phyloP scores from a whole-genome alignment of 2,888 invertebrate species.

The Papilio demoleus region DNA sequence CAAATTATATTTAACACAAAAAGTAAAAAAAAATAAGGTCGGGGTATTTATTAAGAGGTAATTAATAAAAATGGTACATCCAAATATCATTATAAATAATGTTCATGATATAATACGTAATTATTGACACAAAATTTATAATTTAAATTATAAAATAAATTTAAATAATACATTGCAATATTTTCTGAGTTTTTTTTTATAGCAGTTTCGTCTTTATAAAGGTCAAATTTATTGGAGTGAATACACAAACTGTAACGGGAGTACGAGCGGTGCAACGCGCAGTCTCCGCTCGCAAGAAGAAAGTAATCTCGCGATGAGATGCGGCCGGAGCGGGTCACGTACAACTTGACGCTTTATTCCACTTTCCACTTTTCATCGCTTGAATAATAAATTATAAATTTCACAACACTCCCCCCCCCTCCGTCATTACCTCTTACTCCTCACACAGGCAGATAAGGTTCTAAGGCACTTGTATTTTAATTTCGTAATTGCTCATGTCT shows the following conservation, averaged over 20 bases:
- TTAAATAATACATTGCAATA: too few species aligned
- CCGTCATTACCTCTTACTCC: conserved; percentile 37
- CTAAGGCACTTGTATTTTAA: neutral
- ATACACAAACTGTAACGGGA: conserved; percentile 47
- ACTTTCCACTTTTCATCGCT: conserved; percentile 73
- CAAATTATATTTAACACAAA: neutral
- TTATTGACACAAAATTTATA: too few species aligned
- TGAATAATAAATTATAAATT: conserved; percentile 78
- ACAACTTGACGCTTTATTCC: conserved; percentile 69
- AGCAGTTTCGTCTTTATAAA: neutral
- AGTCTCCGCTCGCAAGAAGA: conserved; percentile 56
- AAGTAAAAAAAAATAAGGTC: neutral
- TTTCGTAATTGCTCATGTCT: too few species aligned
- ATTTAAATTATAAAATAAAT: neutral
- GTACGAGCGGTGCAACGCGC: conserved; percentile 46
- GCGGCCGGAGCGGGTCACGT: conserved; percentile 71
- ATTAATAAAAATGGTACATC: too few species aligned
- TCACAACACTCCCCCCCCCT: conserved; percentile 49
- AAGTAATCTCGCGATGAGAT: conserved; percentile 61
- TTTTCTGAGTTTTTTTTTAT: too few species aligned
- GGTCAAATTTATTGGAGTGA: neutral
- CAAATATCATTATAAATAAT: too few species aligned
- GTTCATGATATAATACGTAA: too few species aligned
- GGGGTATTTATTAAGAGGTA: neutral
- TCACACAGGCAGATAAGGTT: neutral